phyloP scores from a whole-genome alignment of 2,113 vertebrate species.

The Cyanistes caeruleus region DNA sequence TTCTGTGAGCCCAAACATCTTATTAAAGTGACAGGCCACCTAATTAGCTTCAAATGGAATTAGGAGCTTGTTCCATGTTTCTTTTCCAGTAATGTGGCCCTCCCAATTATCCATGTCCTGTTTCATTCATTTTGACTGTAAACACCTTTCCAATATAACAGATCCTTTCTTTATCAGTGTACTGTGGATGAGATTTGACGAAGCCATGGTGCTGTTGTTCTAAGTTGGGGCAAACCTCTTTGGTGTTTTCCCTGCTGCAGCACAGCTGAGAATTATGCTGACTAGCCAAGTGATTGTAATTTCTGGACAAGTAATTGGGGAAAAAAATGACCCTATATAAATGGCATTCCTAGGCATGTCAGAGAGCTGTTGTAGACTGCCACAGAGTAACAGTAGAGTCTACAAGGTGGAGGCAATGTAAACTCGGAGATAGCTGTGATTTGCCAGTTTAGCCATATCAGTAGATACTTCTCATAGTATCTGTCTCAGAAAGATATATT shows the following conservation, averaged over 20 bases:
- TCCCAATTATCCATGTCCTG: constrained; percentile 29
- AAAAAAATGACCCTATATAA: neutral
- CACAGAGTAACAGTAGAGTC: neutral
- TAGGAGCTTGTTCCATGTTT: neutral
- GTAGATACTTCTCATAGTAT: neutral
- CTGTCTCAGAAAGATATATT: neutral
- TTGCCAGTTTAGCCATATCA: neutral
- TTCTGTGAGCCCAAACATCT: neutral
- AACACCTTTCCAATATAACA: constrained; percentile 22
- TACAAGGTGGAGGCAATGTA: neutral
- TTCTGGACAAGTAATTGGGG: neutral
- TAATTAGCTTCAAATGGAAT: constrained; percentile 44
- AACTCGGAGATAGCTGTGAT: neutral
- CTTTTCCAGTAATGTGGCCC: neutral
- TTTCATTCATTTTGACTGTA: constrained; percentile 21
- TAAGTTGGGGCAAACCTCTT: neutral
- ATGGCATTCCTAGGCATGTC: neutral
- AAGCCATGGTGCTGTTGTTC: neutral
- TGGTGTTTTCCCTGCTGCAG: neutral
- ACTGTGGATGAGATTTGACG: neutral
- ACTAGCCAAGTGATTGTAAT: neutral
- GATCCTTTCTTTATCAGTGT: neutral
- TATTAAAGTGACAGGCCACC: constrained; percentile 37
- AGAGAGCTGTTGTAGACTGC: neutral
- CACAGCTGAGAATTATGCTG: neutral